These are phyloP conservation scores for Dendrolimus pini DNA, from an alignment of 2,888 invertebrate genomes.

Conservation along the genomic window DNA sequence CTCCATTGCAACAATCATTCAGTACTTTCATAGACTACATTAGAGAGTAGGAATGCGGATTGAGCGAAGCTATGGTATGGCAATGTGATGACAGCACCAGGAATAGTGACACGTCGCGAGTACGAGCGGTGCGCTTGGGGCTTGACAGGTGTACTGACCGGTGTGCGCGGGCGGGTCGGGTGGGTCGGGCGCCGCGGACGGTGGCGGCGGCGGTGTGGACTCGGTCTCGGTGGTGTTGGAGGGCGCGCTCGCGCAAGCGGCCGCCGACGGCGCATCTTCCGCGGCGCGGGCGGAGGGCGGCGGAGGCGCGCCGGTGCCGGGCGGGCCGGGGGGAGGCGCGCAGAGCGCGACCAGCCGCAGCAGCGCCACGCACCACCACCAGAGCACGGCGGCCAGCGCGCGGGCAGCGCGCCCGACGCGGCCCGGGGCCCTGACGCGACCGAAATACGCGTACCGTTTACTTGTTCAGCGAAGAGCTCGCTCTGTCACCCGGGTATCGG, in stretches of 20 bases:
- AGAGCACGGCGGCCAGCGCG: slow-evolving; percentile 75
- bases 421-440: slow-evolving; percentile 68
- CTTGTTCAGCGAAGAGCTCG: slow-evolving; percentile 51
- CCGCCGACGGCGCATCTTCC: slow-evolving; percentile 62
- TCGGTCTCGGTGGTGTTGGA: slow-evolving; percentile 55
- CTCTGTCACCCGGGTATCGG: slow-evolving; percentile 49
- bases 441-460: slow-evolving; percentile 69
- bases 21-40: background rate
- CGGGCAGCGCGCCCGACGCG: slow-evolving; percentile 69
- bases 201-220: slow-evolving; percentile 25
- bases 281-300: slow-evolving; percentile 63
- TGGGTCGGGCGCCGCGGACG: slow-evolving; percentile 34
- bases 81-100: background rate
- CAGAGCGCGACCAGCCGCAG: slow-evolving; percentile 72
- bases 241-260: slow-evolving; percentile 63
- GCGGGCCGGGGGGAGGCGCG: slow-evolving; percentile 68
- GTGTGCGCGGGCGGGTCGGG: slow-evolving; percentile 46
- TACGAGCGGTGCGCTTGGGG: slow-evolving; percentile 8
- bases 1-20: background rate
- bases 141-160: slow-evolving; percentile 49
- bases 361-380: slow-evolving; percentile 75
- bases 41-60: background rate
- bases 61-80: background rate
- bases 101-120: slow-evolving; percentile 15
- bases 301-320: slow-evolving; percentile 50